A percentile compares a stretch with the other conserved stretches of the same genome.
Conservation (phyloP, 2,113 vertebrate genomes). For the Cyanistes caeruleus region DNA sequence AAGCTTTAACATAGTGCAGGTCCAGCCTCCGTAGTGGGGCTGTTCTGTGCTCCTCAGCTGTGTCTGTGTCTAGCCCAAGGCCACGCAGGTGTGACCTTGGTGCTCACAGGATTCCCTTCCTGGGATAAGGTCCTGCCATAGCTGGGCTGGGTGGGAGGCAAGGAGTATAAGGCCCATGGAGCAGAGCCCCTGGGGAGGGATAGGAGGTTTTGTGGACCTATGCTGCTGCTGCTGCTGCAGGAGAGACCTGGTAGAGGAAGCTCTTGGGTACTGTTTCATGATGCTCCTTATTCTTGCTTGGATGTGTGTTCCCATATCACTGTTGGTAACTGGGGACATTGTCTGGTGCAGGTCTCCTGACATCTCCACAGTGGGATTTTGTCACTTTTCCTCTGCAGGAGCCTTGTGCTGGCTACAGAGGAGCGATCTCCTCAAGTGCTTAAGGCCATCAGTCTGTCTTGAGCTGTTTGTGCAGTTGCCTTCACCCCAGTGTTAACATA, state of each 20-base stretch:
- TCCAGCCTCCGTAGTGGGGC: not conserved
- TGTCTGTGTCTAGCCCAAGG: not conserved
- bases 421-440: not conserved
- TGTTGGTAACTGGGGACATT: not conserved
- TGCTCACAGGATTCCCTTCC: not conserved
- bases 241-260: not conserved
- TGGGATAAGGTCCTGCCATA: not conserved
- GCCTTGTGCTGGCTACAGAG: not conserved
- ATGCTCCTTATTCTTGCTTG: not conserved
- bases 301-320: fast-evolving
- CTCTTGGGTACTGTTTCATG: not conserved
- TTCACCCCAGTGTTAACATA: not conserved
- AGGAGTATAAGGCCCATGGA: not conserved
- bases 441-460: not conserved
- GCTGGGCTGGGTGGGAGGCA: not conserved
- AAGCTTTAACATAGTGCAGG: not conserved
- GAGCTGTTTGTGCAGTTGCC: not conserved
- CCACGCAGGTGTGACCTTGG: not conserved
- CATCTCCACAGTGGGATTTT: not conserved
- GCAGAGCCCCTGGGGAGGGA: not conserved
- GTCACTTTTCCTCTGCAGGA: not conserved
- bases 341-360: not conserved
- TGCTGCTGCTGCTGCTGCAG: not conserved
- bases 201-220: not conserved
- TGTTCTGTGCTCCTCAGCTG: not conserved